phyloP scores from a whole-genome alignment of 2,113 vertebrate genomes.

The Halichoeres trimaculatus region DNA sequence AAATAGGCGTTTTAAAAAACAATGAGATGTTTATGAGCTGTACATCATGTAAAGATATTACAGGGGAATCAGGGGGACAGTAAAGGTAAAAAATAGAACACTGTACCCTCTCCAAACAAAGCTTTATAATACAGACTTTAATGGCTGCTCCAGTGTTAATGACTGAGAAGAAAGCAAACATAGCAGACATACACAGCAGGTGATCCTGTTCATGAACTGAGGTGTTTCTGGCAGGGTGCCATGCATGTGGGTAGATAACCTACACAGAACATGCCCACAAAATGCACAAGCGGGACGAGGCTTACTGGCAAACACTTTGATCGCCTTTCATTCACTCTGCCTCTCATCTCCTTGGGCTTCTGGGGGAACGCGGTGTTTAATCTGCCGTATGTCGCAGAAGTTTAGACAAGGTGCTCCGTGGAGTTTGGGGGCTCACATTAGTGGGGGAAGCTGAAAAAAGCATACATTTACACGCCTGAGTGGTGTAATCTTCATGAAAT shows the following conservation, averaged over 20 bases:
- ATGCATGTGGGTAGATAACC: conserved; percentile 39
- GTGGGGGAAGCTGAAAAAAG: conserved; percentile 44
- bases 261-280: conserved; percentile 24
- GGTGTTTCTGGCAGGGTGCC: conserved; percentile 41
- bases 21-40: too few relatives aligned
- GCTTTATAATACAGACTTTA: too few relatives aligned
- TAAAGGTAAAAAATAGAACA: too few relatives aligned
- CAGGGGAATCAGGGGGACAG: too few relatives aligned
- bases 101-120: too few relatives aligned
- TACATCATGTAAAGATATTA: too few relatives aligned
- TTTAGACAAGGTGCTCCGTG: conserved; percentile 68
- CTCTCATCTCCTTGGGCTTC: conserved; percentile 61
- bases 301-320: conserved; percentile 59
- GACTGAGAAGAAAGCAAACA: too few relatives aligned
- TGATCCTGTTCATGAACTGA: conserved; percentile 38
- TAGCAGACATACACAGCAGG: conserved; percentile 40
- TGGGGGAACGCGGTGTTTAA: conserved; percentile 66
- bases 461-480: conserved; percentile 80
- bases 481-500: conserved; percentile 83
- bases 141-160: too few relatives aligned
- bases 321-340: conserved; percentile 60
- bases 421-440: conserved; percentile 72
- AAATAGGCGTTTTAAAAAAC: too few relatives aligned
- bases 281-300: conserved; percentile 27
- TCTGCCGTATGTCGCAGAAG: conserved; percentile 65